phyloP scores from a whole-genome alignment of 2,888 invertebrate genomes.

The Neoaliturus tenellus region DNA sequence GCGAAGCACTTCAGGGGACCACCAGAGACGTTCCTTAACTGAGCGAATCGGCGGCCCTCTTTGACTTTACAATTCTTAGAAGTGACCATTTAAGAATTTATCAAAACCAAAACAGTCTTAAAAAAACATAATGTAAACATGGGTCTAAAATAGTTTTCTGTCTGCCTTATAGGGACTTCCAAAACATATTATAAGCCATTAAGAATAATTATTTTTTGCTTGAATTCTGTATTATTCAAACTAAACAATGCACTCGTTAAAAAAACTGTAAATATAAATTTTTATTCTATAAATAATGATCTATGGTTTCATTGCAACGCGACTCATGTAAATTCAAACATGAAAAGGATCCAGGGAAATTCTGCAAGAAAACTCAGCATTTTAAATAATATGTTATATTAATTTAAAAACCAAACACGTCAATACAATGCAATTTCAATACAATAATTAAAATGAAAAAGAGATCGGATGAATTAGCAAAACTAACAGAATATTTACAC shows the following conservation, averaged over 20 bases:
- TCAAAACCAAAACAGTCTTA: background rate
- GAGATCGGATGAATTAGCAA: conserved; percentile 22
- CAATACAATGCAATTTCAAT: conserved; percentile 36
- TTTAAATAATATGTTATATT: conserved; percentile 26
- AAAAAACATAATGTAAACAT: background rate
- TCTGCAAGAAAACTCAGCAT: conserved; percentile 22
- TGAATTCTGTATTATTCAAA: background rate
- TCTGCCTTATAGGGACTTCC: background rate
- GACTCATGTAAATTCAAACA: conserved; percentile 21
- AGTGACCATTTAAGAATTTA: background rate
- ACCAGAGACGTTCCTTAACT: background rate
- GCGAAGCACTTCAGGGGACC: background rate
- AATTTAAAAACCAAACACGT: conserved; percentile 11
- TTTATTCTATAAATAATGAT: background rate
- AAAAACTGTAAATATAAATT: conserved; percentile 17
- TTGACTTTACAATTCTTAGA: background rate
- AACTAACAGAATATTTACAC: conserved; percentile 21
- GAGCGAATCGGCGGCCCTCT: background rate
- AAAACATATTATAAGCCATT: background rate
- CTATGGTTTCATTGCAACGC: conserved; percentile 15
- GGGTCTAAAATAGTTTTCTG: background rate
- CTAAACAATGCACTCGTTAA: background rate
- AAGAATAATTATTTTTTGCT: background rate
- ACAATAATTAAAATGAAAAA: conserved; percentile 36
- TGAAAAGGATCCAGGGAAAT: conserved; percentile 22